Evolutionary conservation across 1,140 invertebrate species (phyloP), one percentile per base, ranked within the genome.

Genomic region (Cepaea nemoralis): DNA sequence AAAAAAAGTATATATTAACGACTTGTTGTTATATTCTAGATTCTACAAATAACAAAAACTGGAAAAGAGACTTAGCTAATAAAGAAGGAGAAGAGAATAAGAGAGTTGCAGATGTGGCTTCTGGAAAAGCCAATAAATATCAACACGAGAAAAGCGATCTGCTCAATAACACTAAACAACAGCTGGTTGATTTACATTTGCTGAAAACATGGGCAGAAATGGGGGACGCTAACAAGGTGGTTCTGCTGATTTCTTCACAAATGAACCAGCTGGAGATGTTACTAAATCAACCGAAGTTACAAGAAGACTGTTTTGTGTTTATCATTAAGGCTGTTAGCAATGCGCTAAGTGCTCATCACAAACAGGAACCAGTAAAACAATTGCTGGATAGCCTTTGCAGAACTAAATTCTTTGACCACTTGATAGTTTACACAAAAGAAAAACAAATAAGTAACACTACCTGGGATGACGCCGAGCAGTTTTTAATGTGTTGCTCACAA

Each of bases 331-430:
- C 42, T 27, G 42, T 75, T 27, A 45, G 33, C 27, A 12, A 31
- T 48, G 45, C 45, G 48, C 6, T 45, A 10, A 45, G 8, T 45
- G 42, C 42, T 16, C 42, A 45, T 6, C 42, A 45, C 35, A 12
- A 31, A 10, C 33, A 70, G 24, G 35, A 22, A 24, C 31, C 35
- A 14, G 12, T 22, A 37, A 70, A 70, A n/a, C 19, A 75, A 75
- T 24, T 75, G 19, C 71, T 75, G 10, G 39, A 75, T 19, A 27
- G 19, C n/a, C n/a, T 75, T 22, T 75, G 40, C 71, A n/a, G 48
- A 24, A 48, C 71, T 6, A 39, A n/a, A 14, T 76, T 76, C 27
- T 33, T 55, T 10, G 45, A 76, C 12, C 42, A 76, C 39, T 27
- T 76, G 31, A 70, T 33, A 3, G 14, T 33, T 70, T 35, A 31